Conservation (phyloP, 2,888 invertebrate genomes). For the Himalopsyche kuldschensis region DNA sequence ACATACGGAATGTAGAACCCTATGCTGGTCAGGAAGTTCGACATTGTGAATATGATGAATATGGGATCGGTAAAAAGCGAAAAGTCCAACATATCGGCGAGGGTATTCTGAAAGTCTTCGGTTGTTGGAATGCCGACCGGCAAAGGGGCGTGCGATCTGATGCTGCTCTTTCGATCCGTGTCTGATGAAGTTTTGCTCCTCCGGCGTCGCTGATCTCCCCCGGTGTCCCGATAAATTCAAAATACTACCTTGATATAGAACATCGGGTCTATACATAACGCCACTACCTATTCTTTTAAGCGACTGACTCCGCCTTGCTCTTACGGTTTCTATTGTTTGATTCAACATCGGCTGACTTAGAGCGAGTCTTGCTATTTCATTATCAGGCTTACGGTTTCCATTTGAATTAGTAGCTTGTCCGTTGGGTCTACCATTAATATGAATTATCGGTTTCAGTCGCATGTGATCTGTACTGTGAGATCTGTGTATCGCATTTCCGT, state of each 20-base stretch:
- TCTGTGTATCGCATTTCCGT: constrained; percentile 55
- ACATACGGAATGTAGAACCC: constrained; percentile 94
- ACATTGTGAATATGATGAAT: constrained; percentile 86
- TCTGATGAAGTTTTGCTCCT: constrained; percentile 44
- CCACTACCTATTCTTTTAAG: constrained; percentile 64
- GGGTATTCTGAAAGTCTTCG: constrained; percentile 67
- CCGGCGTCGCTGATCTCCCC: constrained; percentile 57
- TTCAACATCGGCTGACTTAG: constrained; percentile 72
- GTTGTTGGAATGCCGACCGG: constrained; percentile 50
- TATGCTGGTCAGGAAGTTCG: constrained; percentile 94
- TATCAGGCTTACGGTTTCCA: constrained; percentile 41
- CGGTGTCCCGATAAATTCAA: constrained; percentile 59
- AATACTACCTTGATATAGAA: constrained; percentile 83
- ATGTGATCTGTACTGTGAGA: constrained; percentile 64
- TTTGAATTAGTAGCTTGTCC: constrained; percentile 26
- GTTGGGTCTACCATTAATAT: constrained; percentile 44
- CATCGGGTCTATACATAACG: constrained; percentile 83
- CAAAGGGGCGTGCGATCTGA: constrained; percentile 65
- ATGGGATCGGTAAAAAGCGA: constrained; percentile 80
- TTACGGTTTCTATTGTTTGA: constrained; percentile 50
- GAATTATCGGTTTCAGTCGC: constrained; percentile 46
- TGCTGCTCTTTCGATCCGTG: constrained; percentile 53
- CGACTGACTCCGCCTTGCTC: constrained; percentile 42
- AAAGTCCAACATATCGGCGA: constrained; percentile 83
- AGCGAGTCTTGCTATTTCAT: constrained; percentile 60